A percentile compares a stretch with the other conserved stretches of the same genome.
Conservation (phyloP, 1,140 invertebrate genomes). For the Telenomus remus region DNA sequence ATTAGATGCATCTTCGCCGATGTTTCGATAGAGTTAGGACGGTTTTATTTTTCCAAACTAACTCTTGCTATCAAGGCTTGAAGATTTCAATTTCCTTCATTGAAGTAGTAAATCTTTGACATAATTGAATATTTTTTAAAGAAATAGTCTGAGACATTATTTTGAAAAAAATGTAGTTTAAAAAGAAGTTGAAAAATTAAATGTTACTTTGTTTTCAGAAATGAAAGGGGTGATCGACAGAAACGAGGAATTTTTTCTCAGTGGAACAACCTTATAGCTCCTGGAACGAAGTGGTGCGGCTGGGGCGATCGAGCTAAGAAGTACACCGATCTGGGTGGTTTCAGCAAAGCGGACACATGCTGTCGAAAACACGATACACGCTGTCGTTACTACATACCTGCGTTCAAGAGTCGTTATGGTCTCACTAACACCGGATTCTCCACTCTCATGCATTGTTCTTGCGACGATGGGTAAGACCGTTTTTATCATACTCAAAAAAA, state of each 20-base stretch:
- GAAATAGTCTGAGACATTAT: too few species aligned
- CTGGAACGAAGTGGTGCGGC: conserved; percentile 92
- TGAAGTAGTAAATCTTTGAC: too few species aligned
- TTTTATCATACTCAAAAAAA: neutral
- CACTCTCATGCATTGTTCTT: conserved; percentile 90
- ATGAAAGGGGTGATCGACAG: conserved; percentile 64
- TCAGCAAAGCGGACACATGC: conserved; percentile 86
- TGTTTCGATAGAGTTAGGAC: conserved; percentile 7
- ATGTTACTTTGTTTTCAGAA: too few species aligned
- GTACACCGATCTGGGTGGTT: conserved; percentile 86
- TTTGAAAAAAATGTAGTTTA: too few species aligned
- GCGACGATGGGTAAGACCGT: conserved; percentile 86
- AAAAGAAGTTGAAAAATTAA: too few species aligned
- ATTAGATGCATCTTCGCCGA: conserved; percentile 37
- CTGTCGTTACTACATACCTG: conserved; percentile 87
- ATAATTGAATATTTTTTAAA: too few species aligned
- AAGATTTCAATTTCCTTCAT: too few species aligned
- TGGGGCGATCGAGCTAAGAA: conserved; percentile 84
- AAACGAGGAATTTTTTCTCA: conserved; percentile 78
- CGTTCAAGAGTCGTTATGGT: conserved; percentile 85
- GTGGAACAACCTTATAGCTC: conserved; percentile 75
- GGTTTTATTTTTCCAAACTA: too few species aligned
- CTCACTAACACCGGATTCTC: conserved; percentile 89
- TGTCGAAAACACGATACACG: conserved; percentile 88
- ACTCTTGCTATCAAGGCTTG: too few species aligned